Evolutionary conservation across 2,113 vertebrate species (phyloP), one percentile per base, ranked within the genome.

Genomic region (Rattus rattus): DNA sequence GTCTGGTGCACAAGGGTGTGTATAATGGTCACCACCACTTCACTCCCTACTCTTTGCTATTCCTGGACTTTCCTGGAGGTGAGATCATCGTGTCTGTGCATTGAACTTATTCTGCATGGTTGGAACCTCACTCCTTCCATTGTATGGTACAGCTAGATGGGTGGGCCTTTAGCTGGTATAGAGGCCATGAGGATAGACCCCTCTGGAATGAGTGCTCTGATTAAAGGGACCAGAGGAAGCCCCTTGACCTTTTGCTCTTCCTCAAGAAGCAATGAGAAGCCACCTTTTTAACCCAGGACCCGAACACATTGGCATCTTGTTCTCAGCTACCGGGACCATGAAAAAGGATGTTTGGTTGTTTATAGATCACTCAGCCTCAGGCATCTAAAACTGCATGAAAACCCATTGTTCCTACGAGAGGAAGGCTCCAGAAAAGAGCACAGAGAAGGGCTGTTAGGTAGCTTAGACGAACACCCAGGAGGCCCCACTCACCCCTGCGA

Each of bases 401-500:
- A 24, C 9, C 56, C 36, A 75, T 24, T 47, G 52, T 85, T 49
- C 30, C 63, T 73, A 49, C 47, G 79, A 19, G 26, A 94, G 6
- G 13, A 49, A 94, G 24, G 36, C 80, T 89, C 36, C 56, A 80
- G 77, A 49, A n/a, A 76, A 88, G 65, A 83, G 28, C 47, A 59
- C 2, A 19, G 17, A 9, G 6, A 3, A 8, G 20, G 5, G 22
- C 26, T 56, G 0, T 11, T 20, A 33, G n/a, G 47, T 20, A 39
- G 65, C 69, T 47, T 88, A 52, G 67, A 30, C 24, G 70, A n/a
- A 73, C 39, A 54, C 20, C 2, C 30, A 6, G 6, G 6, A 0
- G 30, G 47, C 67, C 20, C 52, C 7, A 4, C 20, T 63, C 17
- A 59, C 1, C 52, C 39, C 26, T 36, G 63, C 4, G 16, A 11